Evolutionary conservation across 1,140 invertebrate genomes (phyloP), one percentile per base, ranked within the genome.

Genomic region (Phthorimaea operculella): DNA sequence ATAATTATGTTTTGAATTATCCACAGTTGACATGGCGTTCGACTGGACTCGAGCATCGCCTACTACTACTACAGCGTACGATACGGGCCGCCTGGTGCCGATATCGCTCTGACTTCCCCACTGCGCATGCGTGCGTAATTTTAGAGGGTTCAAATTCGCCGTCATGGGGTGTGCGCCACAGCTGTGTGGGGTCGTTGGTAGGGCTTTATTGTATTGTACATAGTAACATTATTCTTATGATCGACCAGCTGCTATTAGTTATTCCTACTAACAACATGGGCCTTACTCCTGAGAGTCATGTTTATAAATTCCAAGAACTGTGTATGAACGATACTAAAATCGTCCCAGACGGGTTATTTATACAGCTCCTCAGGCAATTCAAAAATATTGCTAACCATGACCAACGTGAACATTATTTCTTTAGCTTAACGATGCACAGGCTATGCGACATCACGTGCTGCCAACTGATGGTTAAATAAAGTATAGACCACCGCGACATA

Each of bases 91-190:
- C 60, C 65, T 70, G 62, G 64, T 68, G 71, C 21, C 36, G n/a
- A 39, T 39, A 39, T 39, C 10, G 21, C 21, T 14, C 14, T 65
- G 65, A 72, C 71, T 57, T 66, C 66, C 70, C 70, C 57, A 73
- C 60, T 66, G 76, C 80, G 79, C 80, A 79, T 76, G 79, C 77
- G 77, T 79, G 68, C 67, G 66, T 68, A 75, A 58, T 72, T 69
- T 72, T 67, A 72, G 74, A 76, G 77, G 75, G 76, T 75, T 74
- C 66, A 49, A 69, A 72, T 66, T 74, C 52, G 66, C 64, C 58
- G 68, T 68, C 64, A 68, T 73, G 73, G 78, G 80, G 77, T 74
- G 74, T 66, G 57, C 47, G 28, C 16, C 48, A 49, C 33, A 33
- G 62, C 68, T 47, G 44, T 47, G 16, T 47, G 44, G 44, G 44